Evolutionary conservation across 2,888 invertebrate genomes (phyloP).

Genomic region (Melieria crassipennis): DNA sequence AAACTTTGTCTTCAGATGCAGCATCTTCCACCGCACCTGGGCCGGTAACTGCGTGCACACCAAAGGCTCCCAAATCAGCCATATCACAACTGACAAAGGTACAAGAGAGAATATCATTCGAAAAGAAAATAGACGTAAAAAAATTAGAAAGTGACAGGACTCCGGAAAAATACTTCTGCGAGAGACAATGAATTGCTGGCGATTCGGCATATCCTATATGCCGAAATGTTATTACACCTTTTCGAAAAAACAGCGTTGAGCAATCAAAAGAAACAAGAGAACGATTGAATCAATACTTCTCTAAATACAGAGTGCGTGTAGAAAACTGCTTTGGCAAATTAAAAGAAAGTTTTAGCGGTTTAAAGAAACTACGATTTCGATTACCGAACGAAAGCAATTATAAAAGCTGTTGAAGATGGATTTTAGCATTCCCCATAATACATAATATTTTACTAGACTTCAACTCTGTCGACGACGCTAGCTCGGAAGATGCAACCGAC

Average conservation of each 20-base stretch:
- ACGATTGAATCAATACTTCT: conserved; percentile 19
- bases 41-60: too few relatives aligned
- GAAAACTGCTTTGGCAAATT: conserved; percentile 20
- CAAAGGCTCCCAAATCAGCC: too few relatives aligned
- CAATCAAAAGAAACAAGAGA: not conserved
- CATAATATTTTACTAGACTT: conserved; percentile 13
- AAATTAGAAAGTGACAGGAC: conserved; percentile 16
- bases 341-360: conserved; percentile 27
- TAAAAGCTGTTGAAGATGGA: conserved; percentile 19
- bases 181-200: conserved; percentile 32
- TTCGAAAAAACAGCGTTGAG: conserved; percentile 8
- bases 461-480: not conserved
- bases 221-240: conserved; percentile 24
- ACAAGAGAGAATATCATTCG: too few relatives aligned
- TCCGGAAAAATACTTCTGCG: conserved; percentile 20
- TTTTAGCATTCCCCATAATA: conserved; percentile 27
- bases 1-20: too few relatives aligned
- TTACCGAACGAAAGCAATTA: conserved; percentile 10
- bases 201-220: conserved; percentile 27
- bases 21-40: too few relatives aligned
- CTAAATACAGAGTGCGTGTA: conserved; percentile 22
- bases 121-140: too few relatives aligned
- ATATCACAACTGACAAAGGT: too few relatives aligned
- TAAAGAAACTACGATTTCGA: conserved; percentile 22
- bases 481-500: not conserved